phyloP scores from a whole-genome alignment of 2,113 vertebrate species.

The Cyanoderma ruficeps region DNA sequence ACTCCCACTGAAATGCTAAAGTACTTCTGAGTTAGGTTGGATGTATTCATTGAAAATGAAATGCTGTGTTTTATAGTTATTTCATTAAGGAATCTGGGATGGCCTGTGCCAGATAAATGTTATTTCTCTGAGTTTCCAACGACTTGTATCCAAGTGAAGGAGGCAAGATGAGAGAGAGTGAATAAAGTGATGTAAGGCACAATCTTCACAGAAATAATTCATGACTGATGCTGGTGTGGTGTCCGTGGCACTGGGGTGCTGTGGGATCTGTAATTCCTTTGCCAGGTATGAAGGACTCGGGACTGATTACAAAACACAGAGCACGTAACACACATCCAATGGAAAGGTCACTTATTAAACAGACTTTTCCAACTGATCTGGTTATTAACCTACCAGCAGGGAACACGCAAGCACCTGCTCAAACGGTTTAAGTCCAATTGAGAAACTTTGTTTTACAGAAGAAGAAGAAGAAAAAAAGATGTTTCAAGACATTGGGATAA shows the following conservation, averaged over 20 bases:
- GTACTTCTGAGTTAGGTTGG: neutral
- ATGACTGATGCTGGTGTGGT: neutral
- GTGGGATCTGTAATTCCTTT: neutral
- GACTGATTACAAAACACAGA: neutral
- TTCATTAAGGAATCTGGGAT: neutral
- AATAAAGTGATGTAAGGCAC: neutral
- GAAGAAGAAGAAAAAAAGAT: neutral
- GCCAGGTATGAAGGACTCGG: neutral
- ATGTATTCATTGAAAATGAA: neutral
- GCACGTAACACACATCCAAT: neutral
- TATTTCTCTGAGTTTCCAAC: neutral
- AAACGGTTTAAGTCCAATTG: neutral
- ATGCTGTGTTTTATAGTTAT: neutral
- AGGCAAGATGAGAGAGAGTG: neutral
- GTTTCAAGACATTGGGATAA: neutral
- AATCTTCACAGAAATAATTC: neutral
- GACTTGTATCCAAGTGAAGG: neutral
- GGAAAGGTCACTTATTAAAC: neutral
- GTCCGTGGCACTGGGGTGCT: neutral
- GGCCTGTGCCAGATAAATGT: neutral
- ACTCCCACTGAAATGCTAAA: neutral
- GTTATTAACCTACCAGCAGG: neutral
- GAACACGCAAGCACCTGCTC: neutral
- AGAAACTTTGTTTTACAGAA: neutral
- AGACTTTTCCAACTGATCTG: neutral